Base-by-base conservation (phyloP, 2,888 invertebrate genomes). In the Ennomos quercinarius region DNA sequence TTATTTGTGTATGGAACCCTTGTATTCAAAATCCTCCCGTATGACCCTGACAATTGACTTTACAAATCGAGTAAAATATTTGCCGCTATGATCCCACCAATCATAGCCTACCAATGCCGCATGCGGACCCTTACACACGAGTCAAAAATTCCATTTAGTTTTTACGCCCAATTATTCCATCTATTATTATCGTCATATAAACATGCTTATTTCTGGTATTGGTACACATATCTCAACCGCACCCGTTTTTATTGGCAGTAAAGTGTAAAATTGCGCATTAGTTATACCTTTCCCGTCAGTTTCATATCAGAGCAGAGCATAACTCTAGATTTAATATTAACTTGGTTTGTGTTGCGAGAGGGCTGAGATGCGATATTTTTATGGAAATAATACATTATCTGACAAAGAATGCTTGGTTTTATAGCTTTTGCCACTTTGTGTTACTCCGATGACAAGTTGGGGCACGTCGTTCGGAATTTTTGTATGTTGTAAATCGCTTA, bases 211-310 rank as follows among this genome's bases (percentile, higher is more conserved):
- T 87, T 89, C 87, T 78, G 86, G 43, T 38, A 10, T 43, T 78
- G 86, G 43, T 38, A 10, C 47, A 43, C 55, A 52, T 51, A 56
- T 55, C 42, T 80, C 78, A 72, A 73, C 78, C 73, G 74, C 78
- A 73, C 76, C 76, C 80, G 79, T 68, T 84, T 90, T 91, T 91
- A 91, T 86, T 77, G 88, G 81, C 81, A 87, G 72, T 91, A 89
- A 91, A 91, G 84, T 86, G 84, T 83, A 82, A 87, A 89, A 89
- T 87, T 88, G 81, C 80, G 78, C 82, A 87, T 90, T 89, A 88
- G 88, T 84, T 27, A 83, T 79, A 78, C 86, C 86, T 86, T 88
- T 87, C 89, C 88, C 86, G 86, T 85, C 72, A 71, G 78, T 77
- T 76, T 83, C 86, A 81, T 84, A 85, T 87, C 86, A 77, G 74